These are phyloP conservation scores for Valencia hispanica DNA, from an alignment of 2,797 vertebrate species.

Conservation along the genomic window DNA sequence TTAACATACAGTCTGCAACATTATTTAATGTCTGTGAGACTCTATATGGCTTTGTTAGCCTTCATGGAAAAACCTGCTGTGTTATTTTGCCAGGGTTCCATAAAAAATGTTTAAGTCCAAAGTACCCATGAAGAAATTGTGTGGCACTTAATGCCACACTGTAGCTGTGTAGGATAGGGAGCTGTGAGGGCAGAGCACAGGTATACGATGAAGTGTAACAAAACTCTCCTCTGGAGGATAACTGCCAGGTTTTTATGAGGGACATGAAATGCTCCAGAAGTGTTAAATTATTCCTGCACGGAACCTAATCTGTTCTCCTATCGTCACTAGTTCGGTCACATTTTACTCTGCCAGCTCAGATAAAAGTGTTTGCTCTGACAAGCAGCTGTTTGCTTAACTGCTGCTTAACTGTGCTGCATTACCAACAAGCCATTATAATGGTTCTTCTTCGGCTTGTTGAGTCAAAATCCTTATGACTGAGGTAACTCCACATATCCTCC, in stretches of 20 bases:
- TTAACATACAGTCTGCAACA: conserved; percentile 42
- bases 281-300: conserved; percentile 69
- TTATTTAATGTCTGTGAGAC: conserved; percentile 64
- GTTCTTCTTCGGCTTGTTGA: conserved; percentile 31
- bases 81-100: conserved; percentile 39
- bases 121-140: conserved; percentile 26
- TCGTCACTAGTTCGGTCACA: conserved; percentile 28
- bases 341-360: conserved; percentile 59
- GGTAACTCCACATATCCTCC: conserved; percentile 42
- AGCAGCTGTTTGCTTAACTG: conserved; percentile 30
- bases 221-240: conserved; percentile 52
- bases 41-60: conserved; percentile 26
- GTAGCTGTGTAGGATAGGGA: conserved; percentile 33
- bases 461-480: conserved; percentile 53
- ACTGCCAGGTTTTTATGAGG: conserved; percentile 56
- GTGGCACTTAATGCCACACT: conserved; percentile 35
- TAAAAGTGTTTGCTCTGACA: conserved; percentile 59
- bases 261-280: conserved; percentile 76
- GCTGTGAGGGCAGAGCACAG: conserved; percentile 47
- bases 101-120: conserved; percentile 28
- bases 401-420: conserved; percentile 36
- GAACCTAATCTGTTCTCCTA: conserved; percentile 62
- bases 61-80: conserved; percentile 33
- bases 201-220: conserved; percentile 54
- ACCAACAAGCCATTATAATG: conserved; percentile 50